Base-by-base conservation (phyloP, 2,888 invertebrate genomes). In the Drosophila emarginata region DNA sequence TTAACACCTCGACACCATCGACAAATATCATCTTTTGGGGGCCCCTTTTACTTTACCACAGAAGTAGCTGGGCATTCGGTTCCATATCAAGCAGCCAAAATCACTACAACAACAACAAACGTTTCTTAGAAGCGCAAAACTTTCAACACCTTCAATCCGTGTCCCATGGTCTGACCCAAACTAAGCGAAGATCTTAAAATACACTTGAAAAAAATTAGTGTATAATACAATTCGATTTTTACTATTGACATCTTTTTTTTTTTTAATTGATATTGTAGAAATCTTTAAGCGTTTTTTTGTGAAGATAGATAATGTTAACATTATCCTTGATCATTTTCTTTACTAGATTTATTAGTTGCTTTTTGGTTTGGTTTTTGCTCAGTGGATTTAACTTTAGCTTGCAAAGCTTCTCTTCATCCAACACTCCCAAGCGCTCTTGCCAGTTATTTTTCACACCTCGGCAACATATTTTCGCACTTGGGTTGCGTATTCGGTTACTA, bases 1-100 rank as follows among this genome's bases (percentile, higher is more conserved):
- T 91, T 91, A 91, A 91, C 91, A 91, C 91, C 91, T 91, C 91
- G 87, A 90, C 89, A 89, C 88, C 90, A 88, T 88, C 90, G 87
- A 79, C 89, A 90, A 90, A 90, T 89, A 90, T 87, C 87, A 89
- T 87, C 83, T 80, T 80, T 74, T 18, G 45, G 69, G 5, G 59
- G 39, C 54, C 53, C 66, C 72, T 53, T 45, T 45, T 15, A 45
- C 21, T 45, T 32, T 72, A 70, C 79, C 67, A 64, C 79, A 80
- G 81, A 76, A 78, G 74, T 74, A 67, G 67, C 74, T 64, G 78
- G 62, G 23, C 52, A 11, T 37, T 61, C 53, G 21, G 52, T 53
- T 68, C 74, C 76, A 80, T 85, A 85, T 85, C 84, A 80, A 77
- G 67, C 79, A 72, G 74, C 68, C 74, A 63, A 86, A 85, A 85